Conservation (phyloP, 2,888 invertebrate genomes). For the Hirtodrosophila cameraria region DNA sequence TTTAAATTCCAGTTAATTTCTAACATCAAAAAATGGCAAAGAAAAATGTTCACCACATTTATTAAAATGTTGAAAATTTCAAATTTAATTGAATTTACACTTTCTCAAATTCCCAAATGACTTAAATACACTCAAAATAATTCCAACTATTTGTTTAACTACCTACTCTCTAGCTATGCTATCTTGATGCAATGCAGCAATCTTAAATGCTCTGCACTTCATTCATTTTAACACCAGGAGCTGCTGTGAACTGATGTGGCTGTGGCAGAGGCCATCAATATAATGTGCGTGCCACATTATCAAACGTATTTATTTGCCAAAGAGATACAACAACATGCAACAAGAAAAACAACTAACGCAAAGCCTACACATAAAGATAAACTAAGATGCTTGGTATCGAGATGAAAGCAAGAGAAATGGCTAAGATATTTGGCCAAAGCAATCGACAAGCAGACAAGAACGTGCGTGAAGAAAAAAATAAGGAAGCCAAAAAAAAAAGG, state of each 20-base stretch:
- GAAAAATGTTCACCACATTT: conserved; percentile 2
- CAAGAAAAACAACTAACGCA: conserved; percentile 15
- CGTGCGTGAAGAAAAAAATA: conserved; percentile 25
- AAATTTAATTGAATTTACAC: not conserved
- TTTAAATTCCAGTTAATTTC: too few relatives aligned
- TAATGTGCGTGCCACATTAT: conserved; percentile 64
- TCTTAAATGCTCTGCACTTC: conserved; percentile 43
- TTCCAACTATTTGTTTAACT: conserved; percentile 1
- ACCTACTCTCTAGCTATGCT: not conserved
- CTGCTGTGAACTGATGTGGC: not conserved
- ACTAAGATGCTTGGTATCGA: conserved; percentile 48
- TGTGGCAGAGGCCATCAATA: conserved; percentile 46
- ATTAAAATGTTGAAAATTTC: not conserved
- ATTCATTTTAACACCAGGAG: conserved; percentile 44
- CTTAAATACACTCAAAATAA: conserved; percentile 3
- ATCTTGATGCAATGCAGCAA: conserved; percentile 1
- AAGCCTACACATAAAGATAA: conserved; percentile 65
- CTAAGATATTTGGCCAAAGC: conserved; percentile 35
- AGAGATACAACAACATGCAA: conserved; percentile 35
- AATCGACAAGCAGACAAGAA: conserved; percentile 35
- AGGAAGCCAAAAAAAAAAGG: conserved; percentile 7
- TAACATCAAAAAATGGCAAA: not conserved
- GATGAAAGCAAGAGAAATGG: conserved; percentile 64
- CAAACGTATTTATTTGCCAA: conserved; percentile 70
- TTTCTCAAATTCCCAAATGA: not conserved